Base-by-base conservation (phyloP, 2,888 invertebrate species). In the Apamea sordens region DNA sequence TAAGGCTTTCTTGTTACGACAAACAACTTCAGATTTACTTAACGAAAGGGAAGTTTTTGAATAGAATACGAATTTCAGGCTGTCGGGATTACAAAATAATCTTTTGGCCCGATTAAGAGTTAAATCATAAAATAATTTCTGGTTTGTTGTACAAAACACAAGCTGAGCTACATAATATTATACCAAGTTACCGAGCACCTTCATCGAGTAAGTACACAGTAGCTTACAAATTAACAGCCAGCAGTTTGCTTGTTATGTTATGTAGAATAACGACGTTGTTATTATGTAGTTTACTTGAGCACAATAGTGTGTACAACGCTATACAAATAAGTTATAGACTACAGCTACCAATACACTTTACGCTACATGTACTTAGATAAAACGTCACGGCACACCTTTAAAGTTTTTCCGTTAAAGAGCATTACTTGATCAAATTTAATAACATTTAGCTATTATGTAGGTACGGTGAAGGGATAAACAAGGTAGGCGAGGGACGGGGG, bases 401-500 rank as follows among this genome's bases (percentile, higher is more conserved):
- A n/a, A 10, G 32, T 21, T 36, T 59, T 67, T 18, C 56, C 32
- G 36, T n/a, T 53, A 72, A 72, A 50, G 73, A 68, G 61, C 69
- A 82, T 79, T 86, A 73, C 76, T 82, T 82, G 76, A 86, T 73
- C 67, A 75, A 89, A 90, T 91, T 89, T 86, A 90, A 90, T 90
- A 89, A 88, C 85, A 88, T 89, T 89, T 84, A 80, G 83, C 85
- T 79, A 80, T 75, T 82, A 85, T 86, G 80, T 83, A 83, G 71
- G 82, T 82, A 82, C 73, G 86, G 82, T 84, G 82, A 79, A 77
- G 75, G 89, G 82, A 88, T 86, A 90, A 90, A 91, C 90, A 91
- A 90, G 87, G 87, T 89, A 85, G 85, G 85, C 73, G 80, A 79
- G 56, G 44, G 70, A 59, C 78, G 81, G 85, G 91, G 87, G 82